Evolutionary conservation across 2,797 vertebrate genomes (phyloP).

Genomic region (Microtus agrestis): DNA sequence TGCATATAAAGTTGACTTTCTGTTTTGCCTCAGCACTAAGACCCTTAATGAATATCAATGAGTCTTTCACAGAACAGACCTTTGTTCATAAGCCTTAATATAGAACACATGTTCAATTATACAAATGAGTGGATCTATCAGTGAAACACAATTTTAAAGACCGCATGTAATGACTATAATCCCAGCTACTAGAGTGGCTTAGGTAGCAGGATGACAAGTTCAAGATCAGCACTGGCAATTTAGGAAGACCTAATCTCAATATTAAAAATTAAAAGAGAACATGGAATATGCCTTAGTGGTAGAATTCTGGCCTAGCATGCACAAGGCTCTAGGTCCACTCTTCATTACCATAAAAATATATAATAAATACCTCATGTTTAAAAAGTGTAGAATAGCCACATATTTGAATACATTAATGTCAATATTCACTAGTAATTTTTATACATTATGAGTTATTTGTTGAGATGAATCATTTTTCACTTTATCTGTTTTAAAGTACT

Average conservation of each 20-base stretch:
- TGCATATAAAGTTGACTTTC: not conserved
- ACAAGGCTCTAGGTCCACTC: not conserved
- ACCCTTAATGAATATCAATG: not conserved
- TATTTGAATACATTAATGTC: not conserved
- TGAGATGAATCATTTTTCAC: constrained; percentile 13
- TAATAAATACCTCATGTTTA: not conserved
- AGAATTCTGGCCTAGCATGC: not conserved
- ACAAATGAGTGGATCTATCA: not conserved
- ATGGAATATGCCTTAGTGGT: not conserved
- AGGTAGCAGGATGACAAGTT: not conserved
- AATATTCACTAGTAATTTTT: constrained; percentile 2
- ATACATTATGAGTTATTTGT: constrained; percentile 2
- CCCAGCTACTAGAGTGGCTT: not conserved
- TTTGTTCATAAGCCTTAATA: constrained; percentile 5
- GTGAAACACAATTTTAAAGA: not conserved
- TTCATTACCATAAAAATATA: not conserved
- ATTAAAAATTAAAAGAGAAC: not conserved
- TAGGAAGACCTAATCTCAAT: not conserved
- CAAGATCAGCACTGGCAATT: not conserved
- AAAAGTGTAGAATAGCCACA: not conserved
- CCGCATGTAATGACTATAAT: not conserved
- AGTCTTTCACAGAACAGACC: not conserved
- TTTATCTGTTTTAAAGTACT: not conserved
- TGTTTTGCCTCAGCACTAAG: not conserved
- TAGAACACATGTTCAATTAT: constrained; percentile 2